These are phyloP conservation scores for Palythoa grandiflora DNA, from an alignment of 92 coral and sea anemone genomes.

Conservation along the genomic window DNA sequence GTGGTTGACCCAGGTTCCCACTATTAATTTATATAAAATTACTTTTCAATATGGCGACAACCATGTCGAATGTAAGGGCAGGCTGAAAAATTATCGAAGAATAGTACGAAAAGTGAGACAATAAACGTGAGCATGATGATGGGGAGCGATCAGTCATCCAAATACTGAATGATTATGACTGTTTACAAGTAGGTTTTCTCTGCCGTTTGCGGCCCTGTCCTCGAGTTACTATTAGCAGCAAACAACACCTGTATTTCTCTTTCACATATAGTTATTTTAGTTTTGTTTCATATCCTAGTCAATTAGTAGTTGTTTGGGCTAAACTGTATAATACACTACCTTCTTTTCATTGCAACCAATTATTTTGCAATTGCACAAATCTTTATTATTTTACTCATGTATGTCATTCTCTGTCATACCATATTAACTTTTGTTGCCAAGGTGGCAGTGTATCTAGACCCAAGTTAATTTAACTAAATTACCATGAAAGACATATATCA, in stretches of 20 bases:
- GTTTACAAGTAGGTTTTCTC: slow-evolving; percentile 18
- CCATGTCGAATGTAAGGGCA: slow-evolving; percentile 22
- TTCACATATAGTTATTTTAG: slow-evolving; percentile 18
- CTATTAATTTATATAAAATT: background rate
- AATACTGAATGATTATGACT: slow-evolving; percentile 8
- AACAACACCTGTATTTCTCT: slow-evolving; percentile 6
- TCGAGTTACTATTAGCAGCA: slow-evolving; percentile 14
- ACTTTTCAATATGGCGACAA: slow-evolving; percentile 18
- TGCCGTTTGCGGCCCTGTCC: slow-evolving; percentile 7
- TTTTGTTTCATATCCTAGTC: slow-evolving; percentile 18
- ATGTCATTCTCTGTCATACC: slow-evolving; percentile 21
- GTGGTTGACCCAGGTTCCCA: slow-evolving; percentile 8
- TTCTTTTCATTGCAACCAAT: slow-evolving; percentile 13
- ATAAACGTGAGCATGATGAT: background rate
- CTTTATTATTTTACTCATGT: slow-evolving; percentile 10
- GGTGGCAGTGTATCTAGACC: slow-evolving; percentile 16
- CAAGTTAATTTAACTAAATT: slow-evolving; percentile 3
- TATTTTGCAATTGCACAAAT: slow-evolving; percentile 14
- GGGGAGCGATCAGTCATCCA: slow-evolving; percentile 14
- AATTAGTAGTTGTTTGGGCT: no score
- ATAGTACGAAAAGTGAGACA: slow-evolving; percentile 8
- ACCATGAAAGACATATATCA: slow-evolving; percentile 22
- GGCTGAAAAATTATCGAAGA: background rate
- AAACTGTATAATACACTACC: background rate
- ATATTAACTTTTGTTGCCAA: slow-evolving; percentile 5